phyloP scores from a whole-genome alignment of 2,113 vertebrate species.

The Hemichromis elongatus region DNA sequence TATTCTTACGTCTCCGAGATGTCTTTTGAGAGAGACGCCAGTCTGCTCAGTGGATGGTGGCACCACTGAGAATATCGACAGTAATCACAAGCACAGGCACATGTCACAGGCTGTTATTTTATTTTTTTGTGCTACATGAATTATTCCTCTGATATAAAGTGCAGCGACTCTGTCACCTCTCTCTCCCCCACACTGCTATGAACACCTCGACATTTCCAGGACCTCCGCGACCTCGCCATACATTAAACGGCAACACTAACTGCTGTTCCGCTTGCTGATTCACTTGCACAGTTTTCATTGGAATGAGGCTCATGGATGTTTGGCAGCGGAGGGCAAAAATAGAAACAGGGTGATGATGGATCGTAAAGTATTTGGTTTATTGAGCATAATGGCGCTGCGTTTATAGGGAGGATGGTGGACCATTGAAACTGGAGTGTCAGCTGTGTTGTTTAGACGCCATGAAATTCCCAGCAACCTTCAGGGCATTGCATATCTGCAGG shows the following conservation, averaged over 20 bases:
- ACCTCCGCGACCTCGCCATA: constrained; percentile 10
- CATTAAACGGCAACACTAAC: constrained; percentile 32
- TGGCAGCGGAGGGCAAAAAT: constrained; percentile 13
- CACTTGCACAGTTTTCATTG: constrained; percentile 23
- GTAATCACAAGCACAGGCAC: constrained; percentile 22
- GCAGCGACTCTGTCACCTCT: neutral
- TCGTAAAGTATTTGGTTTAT: constrained; percentile 49
- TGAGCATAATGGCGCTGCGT: constrained; percentile 52
- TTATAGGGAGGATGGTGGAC: constrained; percentile 41
- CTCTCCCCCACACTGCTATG: neutral
- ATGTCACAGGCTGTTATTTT: constrained; percentile 36
- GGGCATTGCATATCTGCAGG: neutral
- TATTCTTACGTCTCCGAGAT: neutral
- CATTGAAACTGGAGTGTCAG: constrained; percentile 5
- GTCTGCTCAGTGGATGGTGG: neutral
- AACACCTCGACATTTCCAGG: constrained; percentile 3
- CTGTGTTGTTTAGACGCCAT: neutral
- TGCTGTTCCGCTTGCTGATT: neutral
- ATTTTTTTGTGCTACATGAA: constrained; percentile 9
- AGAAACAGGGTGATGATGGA: constrained; percentile 22
- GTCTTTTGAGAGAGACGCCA: neutral
- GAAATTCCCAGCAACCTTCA: neutral
- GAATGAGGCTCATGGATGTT: neutral
- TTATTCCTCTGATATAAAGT: constrained; percentile 45
- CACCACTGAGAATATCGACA: constrained; percentile 4